Percentiles rank a stretch among this genome's conserved stretches.
Evolutionary conservation across 2,113 vertebrate genomes (phyloP).

Genomic region (Oncorhynchus mykiss): DNA sequence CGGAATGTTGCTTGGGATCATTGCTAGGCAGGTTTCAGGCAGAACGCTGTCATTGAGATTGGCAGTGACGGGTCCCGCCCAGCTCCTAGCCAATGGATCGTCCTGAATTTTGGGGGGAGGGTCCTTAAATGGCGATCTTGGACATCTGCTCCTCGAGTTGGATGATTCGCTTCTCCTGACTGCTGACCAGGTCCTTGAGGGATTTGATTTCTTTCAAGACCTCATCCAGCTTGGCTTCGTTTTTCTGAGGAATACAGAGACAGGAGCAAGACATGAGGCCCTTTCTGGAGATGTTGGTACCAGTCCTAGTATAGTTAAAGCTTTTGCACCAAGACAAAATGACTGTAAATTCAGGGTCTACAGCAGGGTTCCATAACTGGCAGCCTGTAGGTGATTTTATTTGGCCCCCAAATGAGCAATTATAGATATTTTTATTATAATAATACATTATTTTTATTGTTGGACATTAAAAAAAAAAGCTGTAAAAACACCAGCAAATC

Average conservation of each 20-base stretch:
- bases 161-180: constrained; percentile 92
- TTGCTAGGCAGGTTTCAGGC: constrained; percentile 70
- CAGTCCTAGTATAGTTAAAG: constrained; percentile 1
- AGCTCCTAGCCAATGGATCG: constrained; percentile 66
- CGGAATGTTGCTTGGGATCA: constrained; percentile 77
- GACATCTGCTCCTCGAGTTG: constrained; percentile 94
- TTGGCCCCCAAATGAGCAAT: too few relatives aligned
- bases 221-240: constrained; percentile 92
- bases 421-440: too few relatives aligned
- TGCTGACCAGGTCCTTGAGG: constrained; percentile 91
- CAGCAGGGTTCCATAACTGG: too few relatives aligned
- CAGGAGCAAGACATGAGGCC: not conserved
- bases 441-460: too few relatives aligned
- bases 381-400: too few relatives aligned
- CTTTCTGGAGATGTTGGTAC: not conserved
- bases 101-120: constrained; percentile 69
- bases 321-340: constrained; percentile 49
- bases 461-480: too few relatives aligned
- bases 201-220: constrained; percentile 93
- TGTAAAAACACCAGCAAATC: too few relatives aligned
- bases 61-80: constrained; percentile 73
- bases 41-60: constrained; percentile 70
- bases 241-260: constrained; percentile 75
- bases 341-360: constrained; percentile 52
- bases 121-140: constrained; percentile 82